Evolutionary conservation across 1,140 invertebrate species (phyloP).

Genomic region (Bombus polaris): DNA sequence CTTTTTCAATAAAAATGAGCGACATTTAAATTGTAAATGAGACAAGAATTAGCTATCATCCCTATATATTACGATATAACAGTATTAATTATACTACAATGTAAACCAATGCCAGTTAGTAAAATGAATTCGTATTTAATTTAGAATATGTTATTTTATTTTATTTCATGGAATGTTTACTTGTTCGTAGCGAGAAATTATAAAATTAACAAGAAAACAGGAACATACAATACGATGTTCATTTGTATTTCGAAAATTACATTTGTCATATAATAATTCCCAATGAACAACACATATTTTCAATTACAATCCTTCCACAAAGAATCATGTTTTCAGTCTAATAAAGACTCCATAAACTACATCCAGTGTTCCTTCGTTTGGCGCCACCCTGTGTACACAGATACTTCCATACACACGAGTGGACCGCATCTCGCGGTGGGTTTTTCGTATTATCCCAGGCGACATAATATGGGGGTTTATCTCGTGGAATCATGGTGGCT

Average conservation of each 20-base stretch:
- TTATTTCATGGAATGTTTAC: too few species aligned
- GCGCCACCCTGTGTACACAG: constrained; percentile 25
- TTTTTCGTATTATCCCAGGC: constrained; percentile 68
- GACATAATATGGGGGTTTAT: constrained; percentile 75
- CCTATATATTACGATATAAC: not conserved
- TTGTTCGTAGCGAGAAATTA: too few species aligned
- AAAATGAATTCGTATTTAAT: too few species aligned
- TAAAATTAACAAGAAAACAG: too few species aligned
- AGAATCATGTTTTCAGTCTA: not conserved
- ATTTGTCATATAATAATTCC: not conserved
- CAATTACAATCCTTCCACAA: not conserved
- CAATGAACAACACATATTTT: not conserved
- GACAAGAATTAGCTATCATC: not conserved
- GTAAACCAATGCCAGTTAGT: too few species aligned
- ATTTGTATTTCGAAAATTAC: not conserved
- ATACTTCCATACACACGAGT: constrained; percentile 13
- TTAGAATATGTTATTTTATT: too few species aligned
- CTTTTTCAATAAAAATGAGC: not conserved
- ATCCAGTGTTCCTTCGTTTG: not conserved
- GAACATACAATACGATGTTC: too few species aligned
- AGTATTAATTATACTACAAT: not conserved
- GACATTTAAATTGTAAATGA: not conserved
- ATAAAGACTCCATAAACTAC: not conserved
- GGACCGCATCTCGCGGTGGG: constrained; percentile 46
- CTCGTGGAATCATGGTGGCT: constrained; percentile 71